These are phyloP conservation scores for Epistrophe eligans DNA, from an alignment of 2,888 invertebrate genomes.

Conservation along the genomic window DNA sequence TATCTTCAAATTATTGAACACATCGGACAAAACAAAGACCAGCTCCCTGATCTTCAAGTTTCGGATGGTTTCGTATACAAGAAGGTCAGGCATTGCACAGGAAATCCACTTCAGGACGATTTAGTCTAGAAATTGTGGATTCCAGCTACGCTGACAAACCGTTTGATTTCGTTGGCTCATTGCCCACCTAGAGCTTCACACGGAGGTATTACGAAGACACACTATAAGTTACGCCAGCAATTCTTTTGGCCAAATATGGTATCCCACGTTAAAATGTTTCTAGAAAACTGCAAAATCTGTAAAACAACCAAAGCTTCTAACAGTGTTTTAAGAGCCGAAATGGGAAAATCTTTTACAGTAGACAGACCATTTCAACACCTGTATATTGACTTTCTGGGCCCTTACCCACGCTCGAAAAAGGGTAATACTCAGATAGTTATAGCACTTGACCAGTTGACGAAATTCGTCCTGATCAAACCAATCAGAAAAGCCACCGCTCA, in stretches of 20 bases:
- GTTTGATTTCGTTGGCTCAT: constrained; percentile 12
- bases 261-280: not conserved
- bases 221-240: not conserved
- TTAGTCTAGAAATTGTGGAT: constrained; percentile 26
- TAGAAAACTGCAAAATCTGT: not conserved
- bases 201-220: not conserved
- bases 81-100: not conserved
- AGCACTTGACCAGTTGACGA: too few relatives aligned
- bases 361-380: too few relatives aligned
- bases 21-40: not conserved
- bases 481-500: too few relatives aligned
- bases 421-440: not conserved
- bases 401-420: too few relatives aligned
- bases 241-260: constrained; percentile 27
- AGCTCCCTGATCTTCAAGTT: constrained; percentile 4
- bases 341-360: too few relatives aligned
- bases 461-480: too few relatives aligned
- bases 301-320: constrained; percentile 11
- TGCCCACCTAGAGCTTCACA: constrained; percentile 15
- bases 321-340: too few relatives aligned
- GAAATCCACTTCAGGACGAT: constrained; percentile 12
- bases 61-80: not conserved
- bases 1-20: not conserved
- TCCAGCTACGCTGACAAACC: constrained; percentile 6
- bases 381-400: too few relatives aligned